These are phyloP conservation scores for Hystrix cristata DNA, from an alignment of 2,113 vertebrate genomes.

Conservation along the genomic window DNA sequence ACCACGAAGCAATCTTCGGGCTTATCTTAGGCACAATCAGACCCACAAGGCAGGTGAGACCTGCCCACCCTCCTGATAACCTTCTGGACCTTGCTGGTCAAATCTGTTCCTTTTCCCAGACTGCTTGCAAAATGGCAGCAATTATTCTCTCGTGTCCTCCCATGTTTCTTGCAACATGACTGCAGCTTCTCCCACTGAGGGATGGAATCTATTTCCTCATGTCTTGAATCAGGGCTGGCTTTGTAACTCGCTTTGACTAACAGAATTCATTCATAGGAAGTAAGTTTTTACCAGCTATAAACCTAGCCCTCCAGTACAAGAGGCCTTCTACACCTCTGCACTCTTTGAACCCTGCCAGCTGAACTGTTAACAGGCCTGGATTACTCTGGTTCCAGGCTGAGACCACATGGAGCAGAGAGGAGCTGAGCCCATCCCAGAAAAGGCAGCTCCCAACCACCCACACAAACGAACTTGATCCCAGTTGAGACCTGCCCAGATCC, in stretches of 20 bases:
- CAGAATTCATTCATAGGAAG: slow-evolving; percentile 42
- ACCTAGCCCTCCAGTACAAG: background rate
- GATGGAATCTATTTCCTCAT: background rate
- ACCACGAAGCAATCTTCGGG: background rate
- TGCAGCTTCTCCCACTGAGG: background rate
- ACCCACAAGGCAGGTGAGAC: background rate
- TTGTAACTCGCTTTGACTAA: background rate
- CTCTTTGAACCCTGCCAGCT: background rate
- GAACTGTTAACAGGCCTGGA: background rate
- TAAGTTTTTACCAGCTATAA: background rate
- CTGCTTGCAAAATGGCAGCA: background rate
- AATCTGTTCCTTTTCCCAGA: background rate
- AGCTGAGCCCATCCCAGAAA: background rate
- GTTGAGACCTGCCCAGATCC: background rate
- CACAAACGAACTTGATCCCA: background rate
- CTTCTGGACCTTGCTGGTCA: background rate
- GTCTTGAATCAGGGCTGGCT: slow-evolving; percentile 23
- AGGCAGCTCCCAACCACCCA: background rate
- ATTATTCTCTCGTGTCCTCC: background rate
- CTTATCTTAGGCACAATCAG: background rate
- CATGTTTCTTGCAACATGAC: background rate
- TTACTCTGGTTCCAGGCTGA: background rate
- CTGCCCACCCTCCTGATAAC: background rate
- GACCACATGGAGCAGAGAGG: background rate
- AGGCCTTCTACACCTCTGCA: background rate